Base-by-base conservation (phyloP, 1,140 invertebrate genomes). In the Mactra quadrangularis region DNA sequence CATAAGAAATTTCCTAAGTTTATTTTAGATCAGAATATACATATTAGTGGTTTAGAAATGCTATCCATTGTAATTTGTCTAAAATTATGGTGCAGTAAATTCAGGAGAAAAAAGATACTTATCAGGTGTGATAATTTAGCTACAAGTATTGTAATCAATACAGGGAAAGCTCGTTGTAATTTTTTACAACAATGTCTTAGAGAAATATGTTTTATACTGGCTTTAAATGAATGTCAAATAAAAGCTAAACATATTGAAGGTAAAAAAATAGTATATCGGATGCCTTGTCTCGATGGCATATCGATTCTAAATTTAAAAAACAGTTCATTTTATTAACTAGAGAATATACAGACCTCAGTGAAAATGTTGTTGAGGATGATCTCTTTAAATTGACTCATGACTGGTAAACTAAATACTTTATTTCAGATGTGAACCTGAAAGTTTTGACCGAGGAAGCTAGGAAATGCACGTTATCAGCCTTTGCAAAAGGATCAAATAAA, bases 171-270 rank as follows among this genome's bases (percentile, higher is more conserved):
- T 11, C 33, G 33, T 9, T 27, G 33, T 41, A 27, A 19, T 13
- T 75, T 75, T 35, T 60, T 75, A 59, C 72, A 75, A 38, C n/a
- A 27, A 22, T 75, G 72, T 75, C 33, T 59, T 3, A 38, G 72
- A 17, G 72, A 75, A 45, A 33, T 60, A 27, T 59, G 53, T 31
- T 75, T 6, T 45, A 45, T 75, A 38, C 33, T 33, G 22, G 29
- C 72, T 59, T 41, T 41, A 27, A 27, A 45, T 52, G 33, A 75
- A 55, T 75, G n/a, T 41, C 17, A 75, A n/a, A 60, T n/a, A n/a
- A n/a, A n/a, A n/a, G n/a, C n/a, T n/a, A n/a, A n/a, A 59, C 27
- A 55, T 22, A 27, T 45, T 11, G 0, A 62, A 19, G 62, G 62
- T 33, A 64, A n/a, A 27, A n/a, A n/a, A n/a, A n/a, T n/a, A n/a